These are phyloP conservation scores for Arenaria interpres DNA, from an alignment of 2,113 vertebrate species.

Conservation along the genomic window DNA sequence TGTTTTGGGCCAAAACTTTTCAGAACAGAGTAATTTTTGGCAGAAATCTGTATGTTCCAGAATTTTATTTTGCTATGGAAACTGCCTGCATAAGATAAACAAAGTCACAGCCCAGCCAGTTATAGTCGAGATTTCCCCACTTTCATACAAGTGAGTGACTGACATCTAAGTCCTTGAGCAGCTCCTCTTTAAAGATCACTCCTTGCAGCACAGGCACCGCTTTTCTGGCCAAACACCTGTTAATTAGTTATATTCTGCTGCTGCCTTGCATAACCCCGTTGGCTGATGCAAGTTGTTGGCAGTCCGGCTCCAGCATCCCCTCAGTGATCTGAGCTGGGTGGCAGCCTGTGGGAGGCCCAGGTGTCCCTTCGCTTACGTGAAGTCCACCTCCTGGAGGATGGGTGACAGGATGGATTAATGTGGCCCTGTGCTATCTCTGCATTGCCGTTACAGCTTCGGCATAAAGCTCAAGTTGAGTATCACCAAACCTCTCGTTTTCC, in stretches of 20 bases:
- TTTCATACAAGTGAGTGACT: background rate
- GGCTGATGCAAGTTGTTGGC: background rate
- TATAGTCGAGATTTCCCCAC: background rate
- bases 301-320: background rate
- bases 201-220: background rate
- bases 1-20: background rate
- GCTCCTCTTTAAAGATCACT: background rate
- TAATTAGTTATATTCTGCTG: background rate
- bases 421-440: background rate
- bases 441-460: background rate
- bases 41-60: background rate
- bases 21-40: background rate
- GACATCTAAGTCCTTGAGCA: background rate
- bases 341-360: background rate
- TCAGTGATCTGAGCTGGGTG: rapidly evolving
- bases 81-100: background rate
- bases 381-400: background rate
- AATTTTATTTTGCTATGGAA: slow-evolving; percentile 36
- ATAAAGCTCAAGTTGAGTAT: background rate
- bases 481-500: background rate
- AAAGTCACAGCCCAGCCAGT: background rate
- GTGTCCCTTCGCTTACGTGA: background rate
- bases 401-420: background rate
- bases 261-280: background rate
- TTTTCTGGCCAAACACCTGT: background rate